Evolutionary conservation across 2,797 vertebrate species (phyloP), one percentile per base, ranked within the genome.

Genomic region (Aldrovandia affinis): DNA sequence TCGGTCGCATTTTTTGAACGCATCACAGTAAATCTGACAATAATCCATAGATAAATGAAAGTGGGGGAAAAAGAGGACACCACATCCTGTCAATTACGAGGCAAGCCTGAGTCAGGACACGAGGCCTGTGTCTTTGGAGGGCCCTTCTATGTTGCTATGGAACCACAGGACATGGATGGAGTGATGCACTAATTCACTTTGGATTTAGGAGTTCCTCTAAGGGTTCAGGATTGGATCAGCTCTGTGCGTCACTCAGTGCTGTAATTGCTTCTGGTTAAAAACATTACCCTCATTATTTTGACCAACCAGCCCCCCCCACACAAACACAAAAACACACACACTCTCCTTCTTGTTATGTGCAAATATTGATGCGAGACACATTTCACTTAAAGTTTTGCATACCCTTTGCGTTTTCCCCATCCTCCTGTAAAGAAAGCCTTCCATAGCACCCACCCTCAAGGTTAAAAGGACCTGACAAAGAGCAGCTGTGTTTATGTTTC

Each of bases 141-240:
- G 77, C 78, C 81, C 82, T 84, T 83, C 82, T 73, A 81, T 78
- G 88, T 89, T 89, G 84, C 88, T 84, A 88, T 88, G 87, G 90
- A 86, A 86, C 87, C 85, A 78, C 81, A 83, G 59, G 83, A 85
- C 82, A 81, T 82, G 84, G 50, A 80, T n/a, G 78, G 55, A 85
- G 15, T 25, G 83, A 87, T 33, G 59, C 83, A 57, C 80, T 55
- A 75, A 85, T 83, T 86, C 77, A 39, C 28, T 80, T 47, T 30
- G 61, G 61, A 84, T 68, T 79, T 25, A 65, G 77, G 20, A 30
- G 10, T 52, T 54, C 47, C n/a, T 54, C 28, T 78, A 5, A 78
- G 25, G 47, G 54, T 78, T 78, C 77, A 25, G 39, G 39, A 22
- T 54, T 54, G 77, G 73, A 25, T 54, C 50, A 14, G 77, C 18